These are phyloP conservation scores for Leptonema lineaticorne DNA, from an alignment of 1,140 invertebrate genomes.

Conservation along the genomic window DNA sequence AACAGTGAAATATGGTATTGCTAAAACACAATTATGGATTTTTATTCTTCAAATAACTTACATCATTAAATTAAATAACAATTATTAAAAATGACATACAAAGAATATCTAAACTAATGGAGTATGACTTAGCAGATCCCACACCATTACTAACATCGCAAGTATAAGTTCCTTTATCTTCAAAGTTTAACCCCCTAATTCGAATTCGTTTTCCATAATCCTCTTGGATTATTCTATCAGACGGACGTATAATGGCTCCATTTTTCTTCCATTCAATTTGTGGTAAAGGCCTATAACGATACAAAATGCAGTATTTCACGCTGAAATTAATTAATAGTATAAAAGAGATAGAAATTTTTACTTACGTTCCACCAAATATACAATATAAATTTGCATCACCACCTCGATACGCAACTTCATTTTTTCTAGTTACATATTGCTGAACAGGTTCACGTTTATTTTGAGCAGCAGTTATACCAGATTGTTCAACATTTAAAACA, in stretches of 20 bases:
- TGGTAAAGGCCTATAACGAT: constrained; percentile 64
- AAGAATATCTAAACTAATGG: constrained; percentile 78
- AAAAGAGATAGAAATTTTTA: no score
- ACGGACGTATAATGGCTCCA: constrained; percentile 64
- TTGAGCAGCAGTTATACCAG: constrained; percentile 71
- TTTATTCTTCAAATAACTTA: background rate
- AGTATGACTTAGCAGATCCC: constrained; percentile 78
- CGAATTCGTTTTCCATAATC: constrained; percentile 92
- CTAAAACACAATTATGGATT: constrained; percentile 49
- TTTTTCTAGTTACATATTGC: constrained; percentile 84
- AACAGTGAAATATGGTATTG: constrained; percentile 89
- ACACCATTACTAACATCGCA: constrained; percentile 92
- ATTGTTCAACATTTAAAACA: constrained; percentile 73
- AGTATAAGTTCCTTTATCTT: constrained; percentile 85
- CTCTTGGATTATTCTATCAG: constrained; percentile 75
- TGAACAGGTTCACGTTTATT: constrained; percentile 74
- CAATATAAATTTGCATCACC: constrained; percentile 82
- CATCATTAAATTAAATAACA: background rate
- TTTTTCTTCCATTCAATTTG: constrained; percentile 85
- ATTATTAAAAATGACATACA: constrained; percentile 49
- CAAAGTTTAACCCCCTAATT: constrained; percentile 81
- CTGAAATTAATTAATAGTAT: background rate
- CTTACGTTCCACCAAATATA: constrained; percentile 88
- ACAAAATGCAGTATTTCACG: background rate
- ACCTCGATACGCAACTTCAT: constrained; percentile 80